Base-by-base conservation (phyloP, 2,888 invertebrate genomes). In the Dryobotodes eremita region DNA sequence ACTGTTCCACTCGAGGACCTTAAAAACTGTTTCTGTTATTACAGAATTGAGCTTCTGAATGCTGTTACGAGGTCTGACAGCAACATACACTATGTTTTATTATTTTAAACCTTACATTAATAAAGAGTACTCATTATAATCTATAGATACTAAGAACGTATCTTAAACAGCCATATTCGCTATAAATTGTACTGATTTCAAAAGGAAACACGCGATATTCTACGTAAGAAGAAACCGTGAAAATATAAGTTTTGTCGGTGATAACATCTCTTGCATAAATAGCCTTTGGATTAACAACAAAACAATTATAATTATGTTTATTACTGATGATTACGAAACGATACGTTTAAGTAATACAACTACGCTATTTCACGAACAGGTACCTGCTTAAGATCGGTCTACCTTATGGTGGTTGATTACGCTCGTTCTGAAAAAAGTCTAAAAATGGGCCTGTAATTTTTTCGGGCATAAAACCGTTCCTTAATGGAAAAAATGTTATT, bases 241-340 rank as follows among this genome's bases (percentile, higher is more conserved):
- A 77, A 70, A 57, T 77, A 36, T 53, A 31, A 55, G 68, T 85
- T 59, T 36, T 72, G 66, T 42, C 31, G 23, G 46, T 36, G 62
- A 64, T 75, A 82, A 64, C n/a, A 85, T 74, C 78, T 74, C 23
- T 64, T 82, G 62, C 78, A 57, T 36, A 75, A 26, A 61, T 13
- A 75, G 85, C 86, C 77, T 69, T 50, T 64, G 5, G 23, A 71
- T 74, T 36, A 70, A 48, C 36, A 26, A 62, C n/a, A 26, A 79
- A 71, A 31, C 42, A 59, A 70, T 61, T 31, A 36, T 36, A 83
- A 20, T 82, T 48, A 48, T 48, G 42, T 69, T 59, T n/a, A 42
- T 26, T 50, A 59, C 3, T n/a, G 36, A 36, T 79, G 36, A 11
- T 50, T 64, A n/a, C 48, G n/a, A 48, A 55, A 64, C 42, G 42